Percentiles rank a stretch among this genome's conserved stretches.
Evolutionary conservation across 1,140 invertebrate genomes (phyloP).

Genomic region (Bradysia coprophila): DNA sequence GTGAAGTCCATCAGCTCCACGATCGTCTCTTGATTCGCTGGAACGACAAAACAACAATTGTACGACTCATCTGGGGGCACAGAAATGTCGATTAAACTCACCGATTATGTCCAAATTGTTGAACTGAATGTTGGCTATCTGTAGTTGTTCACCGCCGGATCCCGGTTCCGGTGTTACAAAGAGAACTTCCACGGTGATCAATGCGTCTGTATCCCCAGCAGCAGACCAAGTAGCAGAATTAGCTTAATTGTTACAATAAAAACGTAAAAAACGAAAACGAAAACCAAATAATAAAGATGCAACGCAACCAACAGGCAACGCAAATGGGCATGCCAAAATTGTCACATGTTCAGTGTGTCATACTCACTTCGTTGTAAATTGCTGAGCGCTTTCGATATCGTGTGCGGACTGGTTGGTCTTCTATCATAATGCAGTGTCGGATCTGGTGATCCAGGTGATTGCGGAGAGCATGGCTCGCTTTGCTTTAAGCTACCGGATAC

Average conservation of each 20-base stretch:
- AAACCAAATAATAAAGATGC: neutral
- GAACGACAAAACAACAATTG: constrained; percentile 9
- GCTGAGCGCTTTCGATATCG: constrained; percentile 16
- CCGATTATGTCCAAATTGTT: constrained; percentile 89
- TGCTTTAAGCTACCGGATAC: constrained; percentile 80
- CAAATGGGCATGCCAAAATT: no score
- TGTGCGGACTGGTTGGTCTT: constrained; percentile 23
- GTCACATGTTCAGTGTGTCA: no score
- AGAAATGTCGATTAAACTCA: constrained; percentile 19
- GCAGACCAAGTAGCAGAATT: constrained; percentile 4
- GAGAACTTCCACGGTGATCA: constrained; percentile 68
- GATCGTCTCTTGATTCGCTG: constrained; percentile 88
- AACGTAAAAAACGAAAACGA: neutral
- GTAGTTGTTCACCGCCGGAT: constrained; percentile 35
- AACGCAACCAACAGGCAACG: neutral
- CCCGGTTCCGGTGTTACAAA: constrained; percentile 36
- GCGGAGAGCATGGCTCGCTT: constrained; percentile 76
- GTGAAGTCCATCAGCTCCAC: constrained; percentile 80
- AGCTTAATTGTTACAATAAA: neutral
- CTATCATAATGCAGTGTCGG: constrained; percentile 16
- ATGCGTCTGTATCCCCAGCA: constrained; percentile 47
- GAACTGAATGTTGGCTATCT: constrained; percentile 73
- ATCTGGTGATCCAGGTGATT: constrained; percentile 50
- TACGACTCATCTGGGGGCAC: neutral
- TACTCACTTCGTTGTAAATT: constrained; percentile 16